Percentiles rank a stretch among this genome's conserved stretches.
Evolutionary conservation across 1,140 invertebrate genomes (phyloP).

Genomic region (Batillaria attramentaria): DNA sequence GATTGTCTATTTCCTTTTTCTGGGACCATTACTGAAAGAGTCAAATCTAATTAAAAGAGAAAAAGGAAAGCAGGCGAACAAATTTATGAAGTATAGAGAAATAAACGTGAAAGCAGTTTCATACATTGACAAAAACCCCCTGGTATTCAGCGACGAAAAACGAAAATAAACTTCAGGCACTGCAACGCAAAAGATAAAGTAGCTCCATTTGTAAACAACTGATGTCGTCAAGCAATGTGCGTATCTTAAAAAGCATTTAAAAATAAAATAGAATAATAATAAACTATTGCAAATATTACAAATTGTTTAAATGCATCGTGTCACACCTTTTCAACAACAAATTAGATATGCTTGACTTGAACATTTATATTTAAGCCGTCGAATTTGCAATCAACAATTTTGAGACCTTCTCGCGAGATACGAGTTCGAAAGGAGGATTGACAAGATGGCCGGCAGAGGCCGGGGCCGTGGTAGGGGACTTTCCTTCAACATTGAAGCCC

Average conservation of each 20-base stretch:
- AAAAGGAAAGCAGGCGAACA: no score
- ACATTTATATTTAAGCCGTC: background rate
- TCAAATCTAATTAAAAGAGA: no score
- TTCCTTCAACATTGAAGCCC: conserved; percentile 78
- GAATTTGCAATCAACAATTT: background rate
- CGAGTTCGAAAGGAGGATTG: background rate
- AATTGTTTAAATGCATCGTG: no score
- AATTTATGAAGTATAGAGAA: no score
- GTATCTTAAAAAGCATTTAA: background rate
- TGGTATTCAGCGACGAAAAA: no score
- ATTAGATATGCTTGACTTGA: background rate
- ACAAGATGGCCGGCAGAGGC: conserved; percentile 67
- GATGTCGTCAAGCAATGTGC: conserved; percentile 21
- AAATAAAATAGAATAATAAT: background rate
- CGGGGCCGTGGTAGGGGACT: conserved; percentile 74
- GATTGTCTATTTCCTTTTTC: no score
- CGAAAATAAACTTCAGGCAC: no score
- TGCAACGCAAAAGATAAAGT: no score
- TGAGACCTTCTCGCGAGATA: background rate
- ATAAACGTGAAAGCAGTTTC: no score
- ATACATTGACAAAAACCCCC: no score
- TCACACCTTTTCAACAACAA: background rate
- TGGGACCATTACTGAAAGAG: no score
- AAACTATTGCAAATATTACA: no score
- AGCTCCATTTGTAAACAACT: conserved; percentile 29